Percentiles rank a stretch among this genome's conserved stretches.
phyloP scores from a whole-genome alignment of 2,113 vertebrate species.

The Parotia lawesii region DNA sequence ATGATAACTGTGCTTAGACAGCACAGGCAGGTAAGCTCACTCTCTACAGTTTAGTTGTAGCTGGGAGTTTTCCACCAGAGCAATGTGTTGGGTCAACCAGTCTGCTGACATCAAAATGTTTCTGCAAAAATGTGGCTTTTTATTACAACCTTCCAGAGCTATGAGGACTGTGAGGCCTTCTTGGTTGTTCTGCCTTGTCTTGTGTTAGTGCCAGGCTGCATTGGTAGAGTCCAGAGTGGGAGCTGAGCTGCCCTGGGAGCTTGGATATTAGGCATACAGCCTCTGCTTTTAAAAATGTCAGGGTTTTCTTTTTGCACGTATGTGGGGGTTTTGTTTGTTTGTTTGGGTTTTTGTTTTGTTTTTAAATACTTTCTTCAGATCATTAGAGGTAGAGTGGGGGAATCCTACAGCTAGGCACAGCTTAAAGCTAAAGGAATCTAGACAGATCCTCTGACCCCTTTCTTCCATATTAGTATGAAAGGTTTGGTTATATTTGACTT shows the following conservation, averaged over 20 bases:
- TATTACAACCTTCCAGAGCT: neutral
- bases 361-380: neutral
- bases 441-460: neutral
- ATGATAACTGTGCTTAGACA: neutral
- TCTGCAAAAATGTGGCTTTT: neutral
- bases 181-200: neutral
- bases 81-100: neutral
- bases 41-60: neutral
- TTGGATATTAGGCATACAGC: neutral
- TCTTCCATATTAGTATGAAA: neutral
- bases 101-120: neutral
- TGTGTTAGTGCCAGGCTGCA: fast-evolving
- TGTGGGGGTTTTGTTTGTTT: neutral
- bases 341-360: neutral
- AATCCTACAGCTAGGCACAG: neutral
- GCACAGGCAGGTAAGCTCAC: neutral
- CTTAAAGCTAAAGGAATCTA: neutral
- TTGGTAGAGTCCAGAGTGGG: neutral
- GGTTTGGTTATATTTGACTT: neutral
- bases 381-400: neutral
- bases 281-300: neutral
- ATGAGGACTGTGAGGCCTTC: neutral
- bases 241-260: neutral
- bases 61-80: neutral
- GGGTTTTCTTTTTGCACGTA: neutral